phyloP scores from a whole-genome alignment of 1,140 invertebrate genomes.

The Sarcophaga peregrina region DNA sequence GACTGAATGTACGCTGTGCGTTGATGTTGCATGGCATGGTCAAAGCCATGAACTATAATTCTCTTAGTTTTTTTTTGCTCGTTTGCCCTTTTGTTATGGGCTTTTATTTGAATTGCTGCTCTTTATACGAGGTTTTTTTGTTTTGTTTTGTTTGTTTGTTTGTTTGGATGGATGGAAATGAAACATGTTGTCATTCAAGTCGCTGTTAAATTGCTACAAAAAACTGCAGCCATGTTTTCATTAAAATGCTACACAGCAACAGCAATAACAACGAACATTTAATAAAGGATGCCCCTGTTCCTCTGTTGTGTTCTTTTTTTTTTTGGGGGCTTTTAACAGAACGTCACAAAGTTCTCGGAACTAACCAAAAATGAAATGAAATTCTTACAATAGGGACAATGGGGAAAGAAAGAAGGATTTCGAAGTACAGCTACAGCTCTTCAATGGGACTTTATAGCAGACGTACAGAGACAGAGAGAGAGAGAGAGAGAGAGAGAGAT shows the following conservation, averaged over 20 bases:
- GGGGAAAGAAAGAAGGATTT: too few relatives aligned
- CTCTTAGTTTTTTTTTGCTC: not conserved
- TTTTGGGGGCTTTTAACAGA: not conserved
- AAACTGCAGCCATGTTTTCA: conserved; percentile 9
- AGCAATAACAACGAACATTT: not conserved
- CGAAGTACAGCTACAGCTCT: too few relatives aligned
- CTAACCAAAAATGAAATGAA: conserved; percentile 15
- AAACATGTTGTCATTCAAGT: conserved; percentile 5
- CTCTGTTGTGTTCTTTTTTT: too few relatives aligned
- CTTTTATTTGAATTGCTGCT: too few relatives aligned
- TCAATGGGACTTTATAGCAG: not conserved
- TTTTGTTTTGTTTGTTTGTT: not conserved
- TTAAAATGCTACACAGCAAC: not conserved
- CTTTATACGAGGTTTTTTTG: not conserved
- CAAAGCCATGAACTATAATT: conserved; percentile 2
- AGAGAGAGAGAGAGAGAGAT: too few relatives aligned
- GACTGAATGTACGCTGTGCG: not conserved
- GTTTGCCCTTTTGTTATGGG: too few relatives aligned
- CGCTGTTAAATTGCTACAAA: not conserved
- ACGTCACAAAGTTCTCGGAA: conserved; percentile 2
- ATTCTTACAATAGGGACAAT: not conserved
- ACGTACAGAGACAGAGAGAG: not conserved
- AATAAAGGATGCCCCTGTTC: conserved; percentile 10
- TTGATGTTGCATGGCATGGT: not conserved
- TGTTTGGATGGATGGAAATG: not conserved